Base-by-base conservation (phyloP, 2,888 invertebrate species). In the Tanaodytes sp. region DNA sequence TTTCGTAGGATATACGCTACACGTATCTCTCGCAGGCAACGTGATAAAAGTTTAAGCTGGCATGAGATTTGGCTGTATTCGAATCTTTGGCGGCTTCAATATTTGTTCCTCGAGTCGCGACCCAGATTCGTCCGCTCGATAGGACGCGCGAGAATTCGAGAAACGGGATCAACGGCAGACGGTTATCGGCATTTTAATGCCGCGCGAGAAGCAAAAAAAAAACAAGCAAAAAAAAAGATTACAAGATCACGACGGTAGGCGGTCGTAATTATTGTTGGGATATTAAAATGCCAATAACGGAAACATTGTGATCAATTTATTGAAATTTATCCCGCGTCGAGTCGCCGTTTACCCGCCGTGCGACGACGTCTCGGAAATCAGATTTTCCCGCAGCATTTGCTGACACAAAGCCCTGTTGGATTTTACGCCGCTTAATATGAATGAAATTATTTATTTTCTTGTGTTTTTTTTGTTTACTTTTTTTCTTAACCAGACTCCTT, bases 61-160 rank as follows among this genome's bases (percentile, higher is more conserved):
- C 67, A 72, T 73, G 70, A 71, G 63, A 73, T 68, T 71, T 71
- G 71, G 74, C 72, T 73, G 73, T 63, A 71, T 65, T 75, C 71
- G 73, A 73, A 71, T 73, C 71, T 71, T 69, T 73, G 71, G 71
- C 73, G 73, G 73, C 73, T 71, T 66, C 58, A 51, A 63, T 52
- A 67, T 71, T 67, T 49, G 70, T 69, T 69, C 63, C 66, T 63
- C 66, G 68, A 63, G 64, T 59, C 51, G 65, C 62, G 69, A 69
- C 62, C 62, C 48, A 68, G 64, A 68, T 68, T 62, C 62, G 72
- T 71, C 58, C 71, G 65, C 62, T 52, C 36, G 65, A 65, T 57
- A 58, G 64, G 57, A 65, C 71, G 59, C 71, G 66, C 45, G 62
- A 54, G 66, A 58, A 71, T 62, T 58, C 58, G 55, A 54, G n/a